A percentile compares a stretch with the other conserved stretches of the same genome.
These are phyloP conservation scores for Timema podura DNA, from an alignment of 2,888 invertebrate species.

Conservation along the genomic window DNA sequence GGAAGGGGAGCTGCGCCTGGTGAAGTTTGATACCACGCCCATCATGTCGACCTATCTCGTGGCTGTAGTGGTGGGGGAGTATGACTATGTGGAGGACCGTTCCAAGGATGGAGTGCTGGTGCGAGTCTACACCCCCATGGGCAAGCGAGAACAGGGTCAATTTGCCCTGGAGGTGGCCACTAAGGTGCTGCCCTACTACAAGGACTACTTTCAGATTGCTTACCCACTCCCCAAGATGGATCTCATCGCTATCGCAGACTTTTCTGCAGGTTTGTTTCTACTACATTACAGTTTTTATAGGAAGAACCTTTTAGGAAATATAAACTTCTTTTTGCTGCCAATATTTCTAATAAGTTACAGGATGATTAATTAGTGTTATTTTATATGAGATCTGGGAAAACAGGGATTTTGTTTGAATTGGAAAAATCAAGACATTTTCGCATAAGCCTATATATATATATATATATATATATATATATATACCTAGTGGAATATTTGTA, in stretches of 20 bases:
- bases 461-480: too few species aligned
- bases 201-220: constrained; percentile 89
- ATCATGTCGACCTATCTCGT: constrained; percentile 95
- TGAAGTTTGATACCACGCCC: constrained; percentile 79
- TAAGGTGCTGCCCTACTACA: constrained; percentile 88
- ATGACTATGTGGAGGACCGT: constrained; percentile 83
- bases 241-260: constrained; percentile 93
- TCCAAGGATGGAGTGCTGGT: constrained; percentile 79
- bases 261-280: constrained; percentile 68
- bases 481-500: too few species aligned
- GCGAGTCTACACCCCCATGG: constrained; percentile 81
- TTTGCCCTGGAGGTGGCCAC: constrained; percentile 93
- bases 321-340: too few species aligned
- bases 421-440: too few species aligned
- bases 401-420: too few species aligned
- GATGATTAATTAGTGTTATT: too few species aligned
- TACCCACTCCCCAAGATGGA: constrained; percentile 97
- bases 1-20: constrained; percentile 48
- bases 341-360: too few species aligned
- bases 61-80: constrained; percentile 91
- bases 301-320: too few species aligned
- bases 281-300: too few species aligned
- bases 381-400: too few species aligned
- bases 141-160: constrained; percentile 85
- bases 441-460: too few species aligned